These are phyloP conservation scores for Onychomys torridus DNA, from an alignment of 2,797 vertebrate genomes.

Conservation along the genomic window DNA sequence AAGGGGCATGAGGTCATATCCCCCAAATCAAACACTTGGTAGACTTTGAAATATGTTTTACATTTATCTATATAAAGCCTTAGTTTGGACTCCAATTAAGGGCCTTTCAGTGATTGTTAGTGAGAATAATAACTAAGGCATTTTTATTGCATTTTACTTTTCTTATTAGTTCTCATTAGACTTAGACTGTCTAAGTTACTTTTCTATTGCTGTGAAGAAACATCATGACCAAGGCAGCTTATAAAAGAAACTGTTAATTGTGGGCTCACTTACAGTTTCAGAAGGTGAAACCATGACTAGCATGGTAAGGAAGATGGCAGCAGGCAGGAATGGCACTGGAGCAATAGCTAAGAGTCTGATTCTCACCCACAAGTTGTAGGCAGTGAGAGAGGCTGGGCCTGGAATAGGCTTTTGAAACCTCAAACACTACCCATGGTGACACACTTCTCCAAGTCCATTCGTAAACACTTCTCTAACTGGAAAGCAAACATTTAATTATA, in stretches of 20 bases:
- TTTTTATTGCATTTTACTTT: conserved; percentile 48
- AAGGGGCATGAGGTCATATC: neutral
- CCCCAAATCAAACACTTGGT: conserved; percentile 10
- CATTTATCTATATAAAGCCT: neutral
- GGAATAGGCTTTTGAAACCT: too few species aligned
- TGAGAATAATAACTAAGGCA: neutral
- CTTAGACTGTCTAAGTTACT: neutral
- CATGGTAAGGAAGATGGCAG: neutral
- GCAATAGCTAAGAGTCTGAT: neutral
- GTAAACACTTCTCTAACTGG: neutral
- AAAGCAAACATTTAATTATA: neutral
- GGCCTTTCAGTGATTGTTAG: conserved; percentile 1
- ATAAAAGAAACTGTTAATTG: neutral
- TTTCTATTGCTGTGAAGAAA: neutral
- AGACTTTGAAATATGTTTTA: conserved; percentile 43
- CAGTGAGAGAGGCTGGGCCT: neutral
- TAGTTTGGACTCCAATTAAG: conserved; percentile 47
- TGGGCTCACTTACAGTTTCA: neutral
- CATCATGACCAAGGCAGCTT: neutral
- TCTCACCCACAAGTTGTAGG: neutral
- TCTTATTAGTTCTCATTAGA: conserved; percentile 22
- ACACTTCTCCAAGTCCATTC: neutral
- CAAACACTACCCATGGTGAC: neutral
- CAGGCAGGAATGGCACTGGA: neutral
- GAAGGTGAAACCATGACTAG: neutral